phyloP scores from a whole-genome alignment of 2,888 invertebrate genomes.

The Conus canariensis region DNA sequence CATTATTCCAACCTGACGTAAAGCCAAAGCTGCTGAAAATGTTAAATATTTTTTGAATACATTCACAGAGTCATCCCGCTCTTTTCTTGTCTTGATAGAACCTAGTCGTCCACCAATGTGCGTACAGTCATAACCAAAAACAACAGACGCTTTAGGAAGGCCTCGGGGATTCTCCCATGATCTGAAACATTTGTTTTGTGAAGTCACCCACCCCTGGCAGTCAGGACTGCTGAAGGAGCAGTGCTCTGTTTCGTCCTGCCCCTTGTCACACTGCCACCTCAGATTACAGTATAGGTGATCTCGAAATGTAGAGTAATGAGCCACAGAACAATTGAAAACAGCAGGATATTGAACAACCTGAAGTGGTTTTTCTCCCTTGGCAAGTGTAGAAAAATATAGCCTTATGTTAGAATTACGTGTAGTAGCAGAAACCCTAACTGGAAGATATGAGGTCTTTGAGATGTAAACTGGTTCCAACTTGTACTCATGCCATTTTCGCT shows the following conservation, averaged over 20 bases:
- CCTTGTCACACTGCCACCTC: neutral
- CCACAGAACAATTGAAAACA: slow-evolving; percentile 10
- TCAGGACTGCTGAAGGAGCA: slow-evolving; percentile 20
- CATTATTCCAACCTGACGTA: neutral
- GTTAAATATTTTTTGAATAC: neutral
- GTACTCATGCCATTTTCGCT: too few species aligned
- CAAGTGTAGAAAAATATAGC: neutral
- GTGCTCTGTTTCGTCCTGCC: slow-evolving; percentile 21
- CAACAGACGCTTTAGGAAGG: too few species aligned
- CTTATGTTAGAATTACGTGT: neutral
- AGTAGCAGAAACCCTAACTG: neutral
- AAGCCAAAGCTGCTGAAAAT: neutral
- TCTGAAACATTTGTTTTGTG: neutral
- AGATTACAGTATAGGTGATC: slow-evolving; percentile 32
- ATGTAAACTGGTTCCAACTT: neutral
- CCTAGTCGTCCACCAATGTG: neutral
- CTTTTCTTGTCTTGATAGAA: neutral
- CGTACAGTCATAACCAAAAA: neutral
- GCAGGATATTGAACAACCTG: neutral
- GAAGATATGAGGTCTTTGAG: neutral
- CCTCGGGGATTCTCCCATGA: accelerated
- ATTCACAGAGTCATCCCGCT: neutral
- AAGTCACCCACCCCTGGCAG: slow-evolving; percentile 1
- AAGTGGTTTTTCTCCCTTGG: neutral
- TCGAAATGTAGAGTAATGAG: neutral